Evolutionary conservation across 2,888 invertebrate species (phyloP), one percentile per base, ranked within the genome.

Genomic region (Acleris laterana): DNA sequence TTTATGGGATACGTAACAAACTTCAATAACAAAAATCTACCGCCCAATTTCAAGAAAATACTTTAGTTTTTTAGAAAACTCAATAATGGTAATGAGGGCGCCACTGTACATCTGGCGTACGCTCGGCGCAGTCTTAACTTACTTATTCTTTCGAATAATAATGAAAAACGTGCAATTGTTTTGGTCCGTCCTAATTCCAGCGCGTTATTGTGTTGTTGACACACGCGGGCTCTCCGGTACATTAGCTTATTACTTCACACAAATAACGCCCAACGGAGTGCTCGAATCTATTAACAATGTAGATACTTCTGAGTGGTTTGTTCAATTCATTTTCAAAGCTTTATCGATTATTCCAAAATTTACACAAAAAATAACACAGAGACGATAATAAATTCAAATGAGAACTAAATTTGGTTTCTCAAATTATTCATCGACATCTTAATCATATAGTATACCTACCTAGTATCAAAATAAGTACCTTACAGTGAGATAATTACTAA

Each of bases 241-340:
- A 65, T 65, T 65, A 61, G 65, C 65, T 65, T 65, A 65, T 65
- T 65, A 65, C 65, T 61, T 61, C 32, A 28, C 20, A 13, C 38
- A 38, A 50, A 61, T 48, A 49, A 28, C 51, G 20, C 44, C 28
- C 20, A 57, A 57, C 50, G 32, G 20, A 17, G 55, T 28, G 60
- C 44, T 28, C 3, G 55, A 61, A 61, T 61, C 25, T 59, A 59
- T 55, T 55, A 60, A 25, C 20, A 42, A 53, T 20, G n/a, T 42
- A 49, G 53, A 52, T 38, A 52, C 53, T 55, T 59, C 59, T 42
- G 49, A 60, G 53, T 64, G 53, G 51, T 38, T 48, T 38, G 11
- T 32, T 22, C 48, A 20, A 49, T 49, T 48, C 28, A 49, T 49
- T 49, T 48, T 48, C 28, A 17, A 50, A 38, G 20, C 28, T 19